These are phyloP conservation scores for Okapia johnstoni DNA, from an alignment of 2,113 vertebrate genomes.

Conservation along the genomic window DNA sequence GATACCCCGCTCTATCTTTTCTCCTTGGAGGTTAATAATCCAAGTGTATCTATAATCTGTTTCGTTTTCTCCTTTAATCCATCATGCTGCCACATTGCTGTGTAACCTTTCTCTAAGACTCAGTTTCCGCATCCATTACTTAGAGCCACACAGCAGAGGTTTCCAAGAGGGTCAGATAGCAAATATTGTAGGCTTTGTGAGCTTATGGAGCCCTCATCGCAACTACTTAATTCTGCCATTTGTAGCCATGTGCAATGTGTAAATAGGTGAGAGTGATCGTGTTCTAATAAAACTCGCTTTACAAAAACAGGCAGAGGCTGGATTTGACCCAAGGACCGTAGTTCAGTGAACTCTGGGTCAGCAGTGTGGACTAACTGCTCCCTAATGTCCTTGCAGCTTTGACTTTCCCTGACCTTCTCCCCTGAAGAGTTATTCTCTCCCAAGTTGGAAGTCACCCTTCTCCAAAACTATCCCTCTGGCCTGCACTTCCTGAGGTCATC, in stretches of 20 bases:
- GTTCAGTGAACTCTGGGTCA: neutral
- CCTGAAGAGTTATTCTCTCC: neutral
- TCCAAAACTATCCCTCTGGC: slow-evolving; percentile 37
- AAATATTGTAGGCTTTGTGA: neutral
- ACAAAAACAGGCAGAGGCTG: neutral
- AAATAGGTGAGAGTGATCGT: neutral
- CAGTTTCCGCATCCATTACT: neutral
- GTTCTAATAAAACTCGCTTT: slow-evolving; percentile 52
- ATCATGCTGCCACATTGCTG: neutral
- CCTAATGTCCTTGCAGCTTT: neutral
- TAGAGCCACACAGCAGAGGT: neutral
- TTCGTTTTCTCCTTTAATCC: neutral
- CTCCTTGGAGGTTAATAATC: neutral
- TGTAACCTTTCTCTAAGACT: neutral
- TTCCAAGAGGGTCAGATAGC: neutral
- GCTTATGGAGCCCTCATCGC: neutral
- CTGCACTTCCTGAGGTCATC: neutral
- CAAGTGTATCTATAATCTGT: neutral
- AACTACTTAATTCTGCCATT: neutral
- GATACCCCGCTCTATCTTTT: neutral
- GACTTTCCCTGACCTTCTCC: neutral
- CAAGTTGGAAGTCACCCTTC: slow-evolving; percentile 53
- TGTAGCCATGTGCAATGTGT: neutral
- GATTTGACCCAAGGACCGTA: neutral
- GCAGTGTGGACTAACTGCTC: neutral